Evolutionary conservation across 2,888 invertebrate genomes (phyloP).

Genomic region (Philonicus albiceps): DNA sequence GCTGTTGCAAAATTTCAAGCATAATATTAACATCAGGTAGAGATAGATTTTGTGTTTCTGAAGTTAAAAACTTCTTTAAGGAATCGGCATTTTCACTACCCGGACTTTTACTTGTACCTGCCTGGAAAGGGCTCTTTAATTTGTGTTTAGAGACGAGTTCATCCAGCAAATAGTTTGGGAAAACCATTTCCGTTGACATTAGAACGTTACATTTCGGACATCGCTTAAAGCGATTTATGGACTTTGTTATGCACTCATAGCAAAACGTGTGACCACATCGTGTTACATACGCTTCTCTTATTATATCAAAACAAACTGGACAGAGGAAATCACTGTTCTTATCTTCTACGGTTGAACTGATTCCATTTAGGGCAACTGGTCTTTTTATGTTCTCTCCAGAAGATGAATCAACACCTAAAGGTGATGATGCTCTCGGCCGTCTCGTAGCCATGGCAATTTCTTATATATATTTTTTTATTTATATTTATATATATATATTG

Average conservation of each 20-base stretch:
- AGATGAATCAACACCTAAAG: conserved; percentile 30
- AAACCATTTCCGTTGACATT: conserved; percentile 75
- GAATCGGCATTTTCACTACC: conserved; percentile 62
- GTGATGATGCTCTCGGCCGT: conserved; percentile 45
- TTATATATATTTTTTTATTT: neutral
- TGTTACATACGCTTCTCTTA: conserved; percentile 89
- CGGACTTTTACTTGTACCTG: conserved; percentile 54
- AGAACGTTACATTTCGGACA: conserved; percentile 86
- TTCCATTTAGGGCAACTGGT: conserved; percentile 57
- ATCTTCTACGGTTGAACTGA: conserved; percentile 64
- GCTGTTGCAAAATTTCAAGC: conserved; percentile 79
- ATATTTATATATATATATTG: neutral
- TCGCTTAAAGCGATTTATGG: conserved; percentile 71
- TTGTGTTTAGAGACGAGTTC: conserved; percentile 80
- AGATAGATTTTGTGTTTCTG: conserved; percentile 75
- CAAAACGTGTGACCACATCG: conserved; percentile 94
- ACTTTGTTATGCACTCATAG: conserved; percentile 77
- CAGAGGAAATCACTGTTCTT: conserved; percentile 69
- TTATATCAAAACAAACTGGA: conserved; percentile 88
- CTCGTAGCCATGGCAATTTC: conserved; percentile 39
- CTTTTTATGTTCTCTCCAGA: conserved; percentile 42
- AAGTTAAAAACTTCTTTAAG: conserved; percentile 71
- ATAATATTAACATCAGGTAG: conserved; percentile 83
- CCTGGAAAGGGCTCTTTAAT: conserved; percentile 60
- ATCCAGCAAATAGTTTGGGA: conserved; percentile 86